Evolutionary conservation across 2,113 vertebrate species (phyloP).

Genomic region (Marmota flaviventris): DNA sequence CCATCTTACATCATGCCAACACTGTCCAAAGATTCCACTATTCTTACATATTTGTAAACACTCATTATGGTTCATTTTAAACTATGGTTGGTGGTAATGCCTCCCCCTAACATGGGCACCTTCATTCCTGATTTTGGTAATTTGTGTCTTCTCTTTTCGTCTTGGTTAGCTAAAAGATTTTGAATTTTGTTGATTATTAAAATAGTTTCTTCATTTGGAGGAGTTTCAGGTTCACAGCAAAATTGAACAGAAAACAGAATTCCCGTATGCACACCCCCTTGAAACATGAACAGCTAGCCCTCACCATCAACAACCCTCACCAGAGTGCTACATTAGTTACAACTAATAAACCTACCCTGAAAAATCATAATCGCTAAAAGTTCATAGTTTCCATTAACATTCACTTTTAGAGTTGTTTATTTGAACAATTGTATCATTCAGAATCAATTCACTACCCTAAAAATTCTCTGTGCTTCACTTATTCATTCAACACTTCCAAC

Average conservation of each 20-base stretch:
- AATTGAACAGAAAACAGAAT: neutral
- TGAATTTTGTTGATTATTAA: neutral
- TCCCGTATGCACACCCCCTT: neutral
- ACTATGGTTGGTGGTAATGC: neutral
- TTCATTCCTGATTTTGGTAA: neutral
- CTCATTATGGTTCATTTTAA: neutral
- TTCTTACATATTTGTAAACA: neutral
- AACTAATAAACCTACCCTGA: neutral
- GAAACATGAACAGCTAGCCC: neutral
- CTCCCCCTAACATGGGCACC: neutral
- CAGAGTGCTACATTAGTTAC: neutral
- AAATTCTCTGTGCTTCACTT: neutral
- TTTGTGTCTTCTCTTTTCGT: constrained; percentile 1
- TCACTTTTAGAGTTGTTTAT: neutral
- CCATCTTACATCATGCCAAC: neutral
- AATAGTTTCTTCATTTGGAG: neutral
- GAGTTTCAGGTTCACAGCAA: neutral
- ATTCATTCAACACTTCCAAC: neutral
- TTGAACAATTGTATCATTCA: neutral
- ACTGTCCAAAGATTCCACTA: neutral
- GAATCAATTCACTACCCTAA: neutral
- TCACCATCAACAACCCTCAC: neutral
- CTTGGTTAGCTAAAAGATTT: neutral
- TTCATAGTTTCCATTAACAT: neutral
- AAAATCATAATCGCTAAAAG: neutral